Evolutionary conservation across 2,888 invertebrate species (phyloP).

Genomic region (Sminthurides aquaticus): DNA sequence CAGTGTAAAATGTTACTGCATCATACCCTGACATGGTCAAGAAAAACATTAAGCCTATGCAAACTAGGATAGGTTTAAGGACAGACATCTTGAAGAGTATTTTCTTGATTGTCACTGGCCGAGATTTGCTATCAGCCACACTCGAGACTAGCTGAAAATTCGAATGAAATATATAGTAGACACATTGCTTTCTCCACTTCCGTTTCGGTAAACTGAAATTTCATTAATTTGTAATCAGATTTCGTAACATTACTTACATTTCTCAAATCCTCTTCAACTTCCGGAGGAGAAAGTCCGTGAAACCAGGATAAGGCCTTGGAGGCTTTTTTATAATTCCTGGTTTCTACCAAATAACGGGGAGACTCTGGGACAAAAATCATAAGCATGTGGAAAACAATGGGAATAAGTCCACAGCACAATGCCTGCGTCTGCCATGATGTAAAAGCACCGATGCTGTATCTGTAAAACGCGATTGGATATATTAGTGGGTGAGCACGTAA

Average conservation of each 20-base stretch:
- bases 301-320: conserved; percentile 36
- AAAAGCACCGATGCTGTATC: conserved; percentile 6
- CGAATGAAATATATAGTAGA: no score
- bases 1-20: conserved; percentile 36
- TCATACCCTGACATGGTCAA: conserved; percentile 34
- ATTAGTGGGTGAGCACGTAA: no score
- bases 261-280: conserved; percentile 25
- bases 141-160: conserved; percentile 31
- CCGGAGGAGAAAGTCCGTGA: conserved; percentile 23
- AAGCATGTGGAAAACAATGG: conserved; percentile 30
- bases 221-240: background rate
- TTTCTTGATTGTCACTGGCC: conserved; percentile 26
- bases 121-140: conserved; percentile 29
- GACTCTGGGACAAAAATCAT: conserved; percentile 33
- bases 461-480: conserved; percentile 3
- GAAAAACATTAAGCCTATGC: conserved; percentile 37
- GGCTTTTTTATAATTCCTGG: conserved; percentile 29
- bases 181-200: no score
- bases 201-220: background rate
- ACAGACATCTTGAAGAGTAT: conserved; percentile 26
- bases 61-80: conserved; percentile 31
- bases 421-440: conserved; percentile 33
- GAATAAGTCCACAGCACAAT: conserved; percentile 31
- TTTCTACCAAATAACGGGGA: conserved; percentile 32
- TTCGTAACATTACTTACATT: conserved; percentile 8